These are phyloP conservation scores for Leucoma salicis DNA, from an alignment of 2,888 invertebrate species.

Conservation along the genomic window DNA sequence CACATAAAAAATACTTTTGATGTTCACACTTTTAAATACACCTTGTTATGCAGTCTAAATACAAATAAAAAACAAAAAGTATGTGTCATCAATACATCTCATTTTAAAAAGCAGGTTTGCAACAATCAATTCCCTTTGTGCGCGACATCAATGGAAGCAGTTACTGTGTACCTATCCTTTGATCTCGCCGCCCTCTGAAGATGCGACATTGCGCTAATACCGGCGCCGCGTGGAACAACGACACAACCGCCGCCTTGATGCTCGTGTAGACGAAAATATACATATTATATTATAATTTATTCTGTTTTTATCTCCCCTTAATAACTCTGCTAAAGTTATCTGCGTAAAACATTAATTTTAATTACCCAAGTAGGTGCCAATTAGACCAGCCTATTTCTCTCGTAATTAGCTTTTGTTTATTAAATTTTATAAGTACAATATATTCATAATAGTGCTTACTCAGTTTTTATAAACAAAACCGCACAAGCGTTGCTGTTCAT, in stretches of 20 bases:
- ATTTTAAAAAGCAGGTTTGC: constrained; percentile 74
- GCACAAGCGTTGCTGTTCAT: no score
- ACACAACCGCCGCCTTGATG: constrained; percentile 52
- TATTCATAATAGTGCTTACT: neutral
- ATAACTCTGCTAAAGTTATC: constrained; percentile 28
- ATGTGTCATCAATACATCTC: constrained; percentile 68
- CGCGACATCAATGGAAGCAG: constrained; percentile 80
- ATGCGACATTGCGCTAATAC: constrained; percentile 79
- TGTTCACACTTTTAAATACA: no score
- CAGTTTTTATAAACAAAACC: no score
- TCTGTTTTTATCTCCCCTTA: constrained; percentile 30
- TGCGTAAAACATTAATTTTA: constrained; percentile 15
- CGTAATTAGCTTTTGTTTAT: constrained; percentile 3
- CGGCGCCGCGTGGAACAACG: constrained; percentile 55
- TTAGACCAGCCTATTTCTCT: neutral
- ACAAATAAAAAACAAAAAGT: constrained; percentile 45
- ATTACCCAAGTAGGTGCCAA: constrained; percentile 8
- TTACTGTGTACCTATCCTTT: constrained; percentile 80
- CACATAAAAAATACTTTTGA: no score
- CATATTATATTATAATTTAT: constrained; percentile 27
- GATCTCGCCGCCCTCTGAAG: constrained; percentile 80
- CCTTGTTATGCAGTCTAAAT: constrained; percentile 11
- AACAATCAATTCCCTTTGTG: constrained; percentile 82
- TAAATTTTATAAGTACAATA: constrained; percentile 2
- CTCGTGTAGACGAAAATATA: constrained; percentile 24